Evolutionary conservation across 2,888 invertebrate species (phyloP).

Genomic region (Hirtodrosophila alboralis): DNA sequence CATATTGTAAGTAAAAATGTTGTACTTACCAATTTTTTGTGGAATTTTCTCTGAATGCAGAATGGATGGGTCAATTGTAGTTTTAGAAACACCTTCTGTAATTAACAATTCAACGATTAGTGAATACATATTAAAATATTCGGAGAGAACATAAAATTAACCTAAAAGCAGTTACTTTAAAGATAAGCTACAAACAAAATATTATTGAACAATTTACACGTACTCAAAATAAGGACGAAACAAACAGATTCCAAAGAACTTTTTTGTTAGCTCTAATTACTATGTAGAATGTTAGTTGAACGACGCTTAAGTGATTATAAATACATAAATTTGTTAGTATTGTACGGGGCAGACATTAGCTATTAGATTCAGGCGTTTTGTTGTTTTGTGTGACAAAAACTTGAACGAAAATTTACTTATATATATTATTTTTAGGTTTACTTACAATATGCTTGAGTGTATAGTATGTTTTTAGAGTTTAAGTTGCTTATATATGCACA

Average conservation of each 20-base stretch:
- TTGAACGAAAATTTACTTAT: conserved; percentile 56
- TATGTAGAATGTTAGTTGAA: conserved; percentile 61
- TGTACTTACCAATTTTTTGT: conserved; percentile 52
- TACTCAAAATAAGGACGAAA: conserved; percentile 54
- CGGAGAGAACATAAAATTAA: conserved; percentile 47
- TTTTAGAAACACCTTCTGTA: conserved; percentile 71
- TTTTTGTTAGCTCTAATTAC: conserved; percentile 63
- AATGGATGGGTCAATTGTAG: conserved; percentile 49
- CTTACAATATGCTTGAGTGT: conserved; percentile 72
- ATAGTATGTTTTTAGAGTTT: conserved; percentile 32
- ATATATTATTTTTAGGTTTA: conserved; percentile 62
- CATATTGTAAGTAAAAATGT: not conserved
- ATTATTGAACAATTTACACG: conserved; percentile 46
- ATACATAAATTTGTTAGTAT: conserved; percentile 57
- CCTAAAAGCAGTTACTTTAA: conserved; percentile 56
- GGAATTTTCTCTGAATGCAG: conserved; percentile 40
- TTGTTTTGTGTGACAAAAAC: conserved; percentile 50
- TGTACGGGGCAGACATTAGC: conserved; percentile 52
- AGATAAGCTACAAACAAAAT: conserved; percentile 59
- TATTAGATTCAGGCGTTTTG: conserved; percentile 59
- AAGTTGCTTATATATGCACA: conserved; percentile 37
- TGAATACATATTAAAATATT: not conserved
- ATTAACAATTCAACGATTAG: conserved; percentile 37
- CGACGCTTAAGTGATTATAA: conserved; percentile 48
- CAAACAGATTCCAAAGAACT: conserved; percentile 63